Base-by-base conservation (phyloP, 2,888 invertebrate genomes). In the Drepana falcataria region DNA sequence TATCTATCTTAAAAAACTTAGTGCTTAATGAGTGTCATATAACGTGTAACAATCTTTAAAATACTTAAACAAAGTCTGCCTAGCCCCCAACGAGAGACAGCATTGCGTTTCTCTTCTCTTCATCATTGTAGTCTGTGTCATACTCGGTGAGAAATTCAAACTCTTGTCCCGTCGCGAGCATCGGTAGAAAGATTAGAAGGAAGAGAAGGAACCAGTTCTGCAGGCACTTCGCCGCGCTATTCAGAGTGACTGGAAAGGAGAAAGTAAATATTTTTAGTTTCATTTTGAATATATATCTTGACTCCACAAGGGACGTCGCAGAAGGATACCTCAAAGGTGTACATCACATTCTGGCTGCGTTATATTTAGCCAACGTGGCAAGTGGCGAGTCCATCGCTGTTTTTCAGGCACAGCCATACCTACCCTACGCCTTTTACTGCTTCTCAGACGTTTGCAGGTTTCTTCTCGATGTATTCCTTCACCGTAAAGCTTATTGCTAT, bases 241-340 rank as follows among this genome's bases (percentile, higher is more conserved):
- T 87, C 61, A 84, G 83, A 0, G 88, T 89, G 49, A 90, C 90
- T 90, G 87, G 34, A 89, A 88, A 54, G 7, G 21, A 47, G 55
- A 40, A 57, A 44, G 47, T 21, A 52, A n/a, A 35, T 21, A 21
- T 21, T 21, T 21, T 21, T 21, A 21, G 21, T 21, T 21, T 1
- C 1, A 21, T 21, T 21, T 21, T 21, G 0, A 21, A 21, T 21
- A 21, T 21, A 21, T 21, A 21, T 21, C 0, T 21, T 1, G 21
- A 21, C 21, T 21, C 21, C 21, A 21, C 21, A 21, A 21, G 21
- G 21, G 21, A 21, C 21, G 21, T 21, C 21, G 21, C 21, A 21
- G 21, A 21, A 21, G 0, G 21, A 21, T 21, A 21, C 21, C 21
- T 21, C 21, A 21, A 21, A 21, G 21, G 21, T 21, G 21, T 21